phyloP scores from a whole-genome alignment of 2,797 vertebrate genomes.

The Benthosema pterotum region DNA sequence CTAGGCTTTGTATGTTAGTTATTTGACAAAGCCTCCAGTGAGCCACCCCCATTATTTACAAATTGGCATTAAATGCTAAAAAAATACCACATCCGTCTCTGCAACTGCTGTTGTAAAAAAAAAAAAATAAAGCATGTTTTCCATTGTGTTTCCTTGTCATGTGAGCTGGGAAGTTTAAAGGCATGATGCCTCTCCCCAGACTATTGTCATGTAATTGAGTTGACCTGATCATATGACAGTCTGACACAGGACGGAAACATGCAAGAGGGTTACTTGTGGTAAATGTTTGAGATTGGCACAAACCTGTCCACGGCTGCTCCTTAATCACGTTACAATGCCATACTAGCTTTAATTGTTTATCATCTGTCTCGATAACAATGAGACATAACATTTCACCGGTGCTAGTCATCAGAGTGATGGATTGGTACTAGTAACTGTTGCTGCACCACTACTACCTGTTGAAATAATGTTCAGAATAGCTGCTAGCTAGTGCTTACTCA shows the following conservation, averaged over 20 bases:
- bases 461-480: not conserved
- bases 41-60: not conserved
- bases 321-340: constrained; percentile 21
- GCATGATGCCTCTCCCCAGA: constrained; percentile 8
- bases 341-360: not conserved
- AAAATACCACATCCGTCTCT: not conserved
- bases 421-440: constrained; percentile 9
- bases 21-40: not conserved
- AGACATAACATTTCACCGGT: constrained; percentile 18
- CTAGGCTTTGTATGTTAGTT: no score
- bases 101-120: constrained; percentile 7
- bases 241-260: constrained; percentile 12
- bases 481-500: not conserved
- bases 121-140: not conserved
- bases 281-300: constrained; percentile 39
- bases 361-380: not conserved
- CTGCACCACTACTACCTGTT: constrained; percentile 48
- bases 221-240: constrained; percentile 27
- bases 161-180: constrained; percentile 15
- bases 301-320: constrained; percentile 10
- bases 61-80: constrained; percentile 1
- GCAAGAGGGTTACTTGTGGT: not conserved
- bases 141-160: not conserved
- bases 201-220: constrained; percentile 35
- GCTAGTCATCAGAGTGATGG: not conserved